These are phyloP conservation scores for Nothocercus nigrocapillus DNA, from an alignment of 2,113 vertebrate genomes.

Conservation along the genomic window DNA sequence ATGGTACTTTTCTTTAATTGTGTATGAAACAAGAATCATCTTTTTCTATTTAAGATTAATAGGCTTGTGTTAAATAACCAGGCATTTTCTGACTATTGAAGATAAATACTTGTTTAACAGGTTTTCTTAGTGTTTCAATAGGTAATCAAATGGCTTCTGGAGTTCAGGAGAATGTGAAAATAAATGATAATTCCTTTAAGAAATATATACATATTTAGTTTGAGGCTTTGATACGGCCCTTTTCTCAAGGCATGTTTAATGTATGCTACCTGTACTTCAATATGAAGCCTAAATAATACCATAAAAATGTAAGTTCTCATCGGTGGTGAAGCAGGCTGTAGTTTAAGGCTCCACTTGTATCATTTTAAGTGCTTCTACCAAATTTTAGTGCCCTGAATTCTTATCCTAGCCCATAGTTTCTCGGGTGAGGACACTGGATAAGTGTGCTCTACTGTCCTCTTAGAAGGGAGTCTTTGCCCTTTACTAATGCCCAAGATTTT, in stretches of 20 bases:
- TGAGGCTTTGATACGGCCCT: neutral
- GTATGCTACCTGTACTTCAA: neutral
- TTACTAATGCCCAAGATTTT: neutral
- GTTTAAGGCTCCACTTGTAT: neutral
- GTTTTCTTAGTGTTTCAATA: neutral
- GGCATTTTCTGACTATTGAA: neutral
- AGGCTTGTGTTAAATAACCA: neutral
- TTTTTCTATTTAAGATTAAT: neutral
- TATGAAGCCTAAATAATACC: neutral
- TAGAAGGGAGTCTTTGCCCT: neutral
- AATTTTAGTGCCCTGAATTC: neutral
- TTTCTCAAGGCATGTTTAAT: neutral
- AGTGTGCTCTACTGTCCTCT: neutral
- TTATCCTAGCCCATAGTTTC: neutral
- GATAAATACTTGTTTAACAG: neutral
- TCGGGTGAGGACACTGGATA: neutral
- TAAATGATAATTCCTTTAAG: neutral
- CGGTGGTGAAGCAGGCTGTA: neutral
- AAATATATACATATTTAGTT: neutral
- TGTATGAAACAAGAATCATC: neutral
- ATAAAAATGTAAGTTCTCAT: neutral
- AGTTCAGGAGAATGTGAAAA: neutral
- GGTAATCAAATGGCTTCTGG: neutral
- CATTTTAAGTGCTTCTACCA: neutral
- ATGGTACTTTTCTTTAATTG: neutral